Base-by-base conservation (phyloP, 2,888 invertebrate genomes). In the Eutolmus rufibarbis region DNA sequence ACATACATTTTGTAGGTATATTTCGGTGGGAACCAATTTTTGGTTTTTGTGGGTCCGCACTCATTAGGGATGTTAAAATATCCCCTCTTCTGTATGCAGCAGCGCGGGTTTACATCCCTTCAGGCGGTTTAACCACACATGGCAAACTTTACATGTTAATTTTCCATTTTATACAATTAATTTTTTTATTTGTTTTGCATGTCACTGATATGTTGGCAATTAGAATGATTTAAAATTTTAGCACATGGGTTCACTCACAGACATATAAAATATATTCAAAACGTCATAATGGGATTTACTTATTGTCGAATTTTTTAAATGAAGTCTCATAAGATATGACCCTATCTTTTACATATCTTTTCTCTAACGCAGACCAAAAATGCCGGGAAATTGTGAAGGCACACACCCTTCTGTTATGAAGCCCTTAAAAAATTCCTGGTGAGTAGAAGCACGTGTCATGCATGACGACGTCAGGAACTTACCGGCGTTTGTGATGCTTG, bases 371-470 rank as follows among this genome's bases (percentile, higher is more conserved):
- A 5, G 16, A 14, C 46, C 8, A 40, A 40, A 40, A 40, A 12
- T 40, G 40, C 9, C 40, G 34, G 12, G 3, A 40, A 12, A 12
- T 40, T 40, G 34, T 23, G n/a, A 66, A 28, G 23, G 9, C 23
- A 9, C 12, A 23, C 66, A 12, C 66, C 23, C 66, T 28, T 66
- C n/a, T n/a, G n/a, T 8, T n/a, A 66, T 66, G 66, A 46, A 46
- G 43, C 14, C 43, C 66, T 66, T 66, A 23, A 66, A 66, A 66
- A 23, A 66, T 19, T 66, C 66, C 66, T 66, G 66, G 23, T 66
- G 66, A 66, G 66, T 23, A 81, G 74, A 14, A 34, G n/a, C 86
- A 86, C 86, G 86, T 77, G 86, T 56, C 86, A 43, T 86, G 86
- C 86, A 34, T 77, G 74, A 76, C 77, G 86, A 86, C 86, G 34